Conservation (phyloP, 1,140 invertebrate genomes). For the Caenorhabditis latens region DNA sequence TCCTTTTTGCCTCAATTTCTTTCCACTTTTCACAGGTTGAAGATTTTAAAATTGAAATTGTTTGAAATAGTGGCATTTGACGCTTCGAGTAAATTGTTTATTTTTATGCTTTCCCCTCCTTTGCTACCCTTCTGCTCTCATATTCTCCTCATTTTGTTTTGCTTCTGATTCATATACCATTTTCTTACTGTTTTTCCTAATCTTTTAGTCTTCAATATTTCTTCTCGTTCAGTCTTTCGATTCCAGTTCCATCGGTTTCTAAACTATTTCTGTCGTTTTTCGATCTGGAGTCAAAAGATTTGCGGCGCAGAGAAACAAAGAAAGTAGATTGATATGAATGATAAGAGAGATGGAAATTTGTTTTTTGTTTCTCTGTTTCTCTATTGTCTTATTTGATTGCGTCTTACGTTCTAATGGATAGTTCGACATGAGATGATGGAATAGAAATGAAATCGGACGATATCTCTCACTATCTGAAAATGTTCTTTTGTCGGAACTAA, state of each 20-base stretch:
- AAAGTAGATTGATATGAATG: background rate
- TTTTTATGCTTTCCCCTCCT: background rate
- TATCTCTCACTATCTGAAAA: no score
- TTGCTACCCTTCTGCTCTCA: background rate
- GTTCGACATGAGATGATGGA: background rate
- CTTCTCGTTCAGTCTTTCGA: no score
- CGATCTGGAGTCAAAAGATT: background rate
- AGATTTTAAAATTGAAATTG: no score
- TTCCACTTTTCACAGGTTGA: no score
- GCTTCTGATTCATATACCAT: background rate
- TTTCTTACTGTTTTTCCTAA: background rate
- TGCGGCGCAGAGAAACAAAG: background rate
- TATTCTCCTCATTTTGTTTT: background rate
- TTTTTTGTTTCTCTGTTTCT: background rate
- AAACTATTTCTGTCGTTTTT: no score
- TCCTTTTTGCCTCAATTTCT: no score
- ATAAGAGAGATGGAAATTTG: background rate
- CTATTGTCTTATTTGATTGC: background rate
- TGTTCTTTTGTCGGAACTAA: no score
- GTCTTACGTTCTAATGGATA: background rate
- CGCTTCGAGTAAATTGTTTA: background rate
- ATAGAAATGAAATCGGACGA: no score
- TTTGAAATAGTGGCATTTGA: background rate
- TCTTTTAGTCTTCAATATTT: background rate
- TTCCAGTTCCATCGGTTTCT: no score